Base-by-base conservation (phyloP, 2,113 vertebrate species). In the Paradisaea rubra region DNA sequence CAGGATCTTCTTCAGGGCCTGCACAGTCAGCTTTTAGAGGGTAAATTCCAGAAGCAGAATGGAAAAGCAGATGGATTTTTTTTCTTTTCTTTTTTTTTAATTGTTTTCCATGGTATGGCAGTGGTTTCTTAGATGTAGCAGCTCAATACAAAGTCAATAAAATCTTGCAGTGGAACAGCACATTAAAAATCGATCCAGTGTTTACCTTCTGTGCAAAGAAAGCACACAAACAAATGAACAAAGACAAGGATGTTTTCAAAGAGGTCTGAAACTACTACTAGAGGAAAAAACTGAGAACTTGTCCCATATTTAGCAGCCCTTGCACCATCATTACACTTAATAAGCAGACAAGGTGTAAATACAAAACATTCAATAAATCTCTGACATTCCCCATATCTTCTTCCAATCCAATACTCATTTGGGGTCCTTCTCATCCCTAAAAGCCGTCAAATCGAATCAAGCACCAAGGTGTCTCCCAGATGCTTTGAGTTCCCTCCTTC, bases 31-130 rank as follows among this genome's bases (percentile, higher is more conserved):
- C 21, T 70, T 89, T 81, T 59, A 39, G 47, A 66, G n/a, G 19
- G 23, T 33, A 33, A 84, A 31, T 74, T 92, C 72, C 69, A 81
- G 77, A 74, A 93, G 37, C 33, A 91, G 64, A 77, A 53, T 24
- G 11, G 13, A 81, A 89, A 78, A 86, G 45, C 13, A 78, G 16
- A 14, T 50, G 27, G 14, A 14, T 37, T 23, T 39, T 57, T 53
- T 53, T 8, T 3, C 7, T 10, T 15, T 23, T 27, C 3, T 23
- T 3, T 7, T 10, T 13, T 13, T 4, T 39, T 11, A 6, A 30
- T 72, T 71, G 11, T 14, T 49, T 79, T 74, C 47, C 11, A 25
- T 59, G 27, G 3, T 35, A n/a, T 31, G n/a, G 35, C 45, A 72
- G 24, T 13, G 10, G 10, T 64, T 81, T 77, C 68, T 39, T 12